Evolutionary conservation across 23 tunicate species (phyloP).

Genomic region (Halocynthia roretzi): DNA sequence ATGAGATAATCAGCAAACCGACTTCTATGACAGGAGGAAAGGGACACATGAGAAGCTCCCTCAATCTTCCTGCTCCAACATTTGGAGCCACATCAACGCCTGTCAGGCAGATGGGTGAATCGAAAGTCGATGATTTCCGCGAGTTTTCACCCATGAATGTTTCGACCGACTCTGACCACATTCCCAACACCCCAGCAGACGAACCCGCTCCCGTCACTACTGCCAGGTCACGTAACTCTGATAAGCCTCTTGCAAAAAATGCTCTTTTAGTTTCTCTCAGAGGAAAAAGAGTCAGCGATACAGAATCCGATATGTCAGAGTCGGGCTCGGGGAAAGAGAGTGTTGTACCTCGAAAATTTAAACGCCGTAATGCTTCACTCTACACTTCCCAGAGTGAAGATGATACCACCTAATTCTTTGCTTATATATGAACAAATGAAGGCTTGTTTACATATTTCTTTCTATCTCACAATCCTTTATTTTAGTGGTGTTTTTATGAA

Average conservation of each 20-base stretch:
- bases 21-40: neutral
- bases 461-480: no score
- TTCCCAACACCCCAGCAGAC: neutral
- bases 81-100: conserved; percentile 28
- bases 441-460: no score
- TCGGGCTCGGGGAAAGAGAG: neutral
- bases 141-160: neutral
- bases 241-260: neutral
- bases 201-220: conserved; percentile 1
- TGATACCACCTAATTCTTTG: neutral
- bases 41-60: conserved; percentile 25
- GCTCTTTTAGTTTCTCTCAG: conserved; percentile 2
- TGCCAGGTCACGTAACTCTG: neutral
- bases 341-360: conserved; percentile 20
- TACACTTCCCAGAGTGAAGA: conserved; percentile 42
- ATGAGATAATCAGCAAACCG: neutral
- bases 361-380: conserved; percentile 62
- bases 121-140: neutral
- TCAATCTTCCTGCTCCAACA: conserved; percentile 65
- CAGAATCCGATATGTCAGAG: conserved; percentile 22
- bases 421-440: no score
- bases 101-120: neutral
- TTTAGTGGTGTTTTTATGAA: no score
- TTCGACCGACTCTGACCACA: neutral
- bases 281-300: conserved; percentile 36